A percentile compares a stretch with the other conserved stretches of the same genome.
These are phyloP conservation scores for Diachasma alloeum DNA, from an alignment of 1,140 invertebrate species.

Conservation along the genomic window DNA sequence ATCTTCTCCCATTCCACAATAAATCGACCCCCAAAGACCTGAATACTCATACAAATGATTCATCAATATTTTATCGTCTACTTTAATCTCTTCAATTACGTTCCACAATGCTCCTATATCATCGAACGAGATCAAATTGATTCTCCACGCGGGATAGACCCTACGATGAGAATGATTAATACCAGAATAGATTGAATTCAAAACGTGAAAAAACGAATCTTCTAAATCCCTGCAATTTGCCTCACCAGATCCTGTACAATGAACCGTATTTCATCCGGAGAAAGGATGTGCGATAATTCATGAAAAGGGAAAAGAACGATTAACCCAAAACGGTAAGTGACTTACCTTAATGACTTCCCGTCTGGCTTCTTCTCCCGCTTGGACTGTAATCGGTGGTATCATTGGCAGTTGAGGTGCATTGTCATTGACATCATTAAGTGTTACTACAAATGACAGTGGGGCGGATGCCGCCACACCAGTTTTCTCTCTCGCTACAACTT, in stretches of 20 bases:
- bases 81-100: too few relatives aligned
- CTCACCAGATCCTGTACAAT: not conserved
- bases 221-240: not conserved
- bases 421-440: constrained; percentile 84
- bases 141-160: too few relatives aligned
- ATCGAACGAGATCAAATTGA: too few relatives aligned
- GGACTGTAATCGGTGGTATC: constrained; percentile 78
- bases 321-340: not conserved
- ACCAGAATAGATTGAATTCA: too few relatives aligned
- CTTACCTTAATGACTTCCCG: constrained; percentile 77
- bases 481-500: constrained; percentile 82
- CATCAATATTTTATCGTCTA: too few relatives aligned
- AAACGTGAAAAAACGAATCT: too few relatives aligned
- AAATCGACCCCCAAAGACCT: too few relatives aligned
- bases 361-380: constrained; percentile 78
- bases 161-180: too few relatives aligned
- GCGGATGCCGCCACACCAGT: constrained; percentile 80
- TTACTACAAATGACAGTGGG: constrained; percentile 80
- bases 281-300: not conserved
- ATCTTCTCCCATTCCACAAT: too few relatives aligned
- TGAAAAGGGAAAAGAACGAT: not conserved
- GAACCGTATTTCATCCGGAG: not conserved
- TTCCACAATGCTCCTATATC: too few relatives aligned
- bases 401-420: constrained; percentile 82
- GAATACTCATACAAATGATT: too few relatives aligned